Base-by-base conservation (phyloP, 2,113 vertebrate species). In the Drymodes brunneopygia region DNA sequence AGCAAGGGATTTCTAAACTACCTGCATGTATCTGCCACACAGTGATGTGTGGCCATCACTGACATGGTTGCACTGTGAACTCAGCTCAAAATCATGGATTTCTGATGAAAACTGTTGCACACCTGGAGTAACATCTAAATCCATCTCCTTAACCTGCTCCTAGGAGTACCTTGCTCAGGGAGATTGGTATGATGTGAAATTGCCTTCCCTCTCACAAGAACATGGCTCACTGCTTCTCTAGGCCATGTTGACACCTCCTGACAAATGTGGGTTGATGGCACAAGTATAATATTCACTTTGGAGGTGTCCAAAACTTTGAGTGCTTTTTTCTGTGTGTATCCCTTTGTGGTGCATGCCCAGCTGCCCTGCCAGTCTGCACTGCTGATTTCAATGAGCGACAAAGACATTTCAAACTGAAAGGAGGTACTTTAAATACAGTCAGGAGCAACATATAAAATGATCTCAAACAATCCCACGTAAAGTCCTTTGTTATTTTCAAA, bases 401-500 rank as follows among this genome's bases (percentile, higher is more conserved):
- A 87, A 92, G 50, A 35, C 35, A 47, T 86, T 85, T 90, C 67
- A 88, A 4, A 77, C 38, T 54, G 64, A 88, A 92, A 92, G 13
- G 61, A 82, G 33, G 17, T 77, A 44, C 81, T 95, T 96, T 78
- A 95, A 89, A 92, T 94, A 53, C 57, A 53, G 65, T 80, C 81
- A 56, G 67, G 58, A 80, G 35, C 62, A 95, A 92, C 78, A 94
- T 67, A 91, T 60, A 95, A 92, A 95, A 86, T 93, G 27, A 90
- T 71, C 78, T 95, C 79, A 90, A 91, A 92, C 78, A 83, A 86
- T 95, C 22, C 45, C 71, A 73, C 35, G 28, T 87, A 53, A 95
- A 96, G 62, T 57, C 74, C 62, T 96, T 90, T 95, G 74, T 94
- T 88, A 90, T 93, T 94, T 96, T 92, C 91, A 94, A 90, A 96